Evolutionary conservation across 2,888 invertebrate genomes (phyloP), one percentile per base, ranked within the genome.

Genomic region (Plagiodera versicolora): DNA sequence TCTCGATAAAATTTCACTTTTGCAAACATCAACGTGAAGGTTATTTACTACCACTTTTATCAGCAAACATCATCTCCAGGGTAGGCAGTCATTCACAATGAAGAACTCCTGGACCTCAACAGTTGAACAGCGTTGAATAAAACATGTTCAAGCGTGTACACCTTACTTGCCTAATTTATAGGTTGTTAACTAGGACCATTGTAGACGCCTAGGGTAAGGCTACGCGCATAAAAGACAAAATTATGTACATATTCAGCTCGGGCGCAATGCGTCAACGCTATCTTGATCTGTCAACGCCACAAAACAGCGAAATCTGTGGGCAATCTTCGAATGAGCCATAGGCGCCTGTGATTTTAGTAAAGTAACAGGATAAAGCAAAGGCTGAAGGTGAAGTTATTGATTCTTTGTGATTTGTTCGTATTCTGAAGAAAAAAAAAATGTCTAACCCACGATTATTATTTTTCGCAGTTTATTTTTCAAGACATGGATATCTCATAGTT

Each of bases 181-280:
- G 73, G 72, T 72, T 75, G 75, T 72, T 75, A 75, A 74, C 70
- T 72, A 71, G 68, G 28, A 69, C 70, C 70, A 74, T 77, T 77
- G 76, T 76, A 67, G 70, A 65, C 74, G 71, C 73, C 72, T 65
- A 60, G 72, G 72, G 74, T 72, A 72, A 70, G 70, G 74, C 75
- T 72, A 70, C 68, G 70, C 72, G 70, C 75, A 76, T 74, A 75
- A 74, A 74, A 73, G 71, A 66, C 66, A 73, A 71, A 74, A 75
- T 75, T 76, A 75, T 75, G 74, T 75, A 72, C 72, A 73, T 75
- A 75, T 76, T 77, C 74, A 69, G 69, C 65, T 68, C 69, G 72
- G 72, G 70, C 68, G 65, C 72, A 71, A 71, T 73, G 72, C 72
- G 74, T 75, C 74, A 72, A 72, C 69, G 68, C 67, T 75, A 76